A percentile compares a stretch with the other conserved stretches of the same genome.
phyloP scores from a whole-genome alignment of 92 coral and sea anemone species.

The Bergia sp. region DNA sequence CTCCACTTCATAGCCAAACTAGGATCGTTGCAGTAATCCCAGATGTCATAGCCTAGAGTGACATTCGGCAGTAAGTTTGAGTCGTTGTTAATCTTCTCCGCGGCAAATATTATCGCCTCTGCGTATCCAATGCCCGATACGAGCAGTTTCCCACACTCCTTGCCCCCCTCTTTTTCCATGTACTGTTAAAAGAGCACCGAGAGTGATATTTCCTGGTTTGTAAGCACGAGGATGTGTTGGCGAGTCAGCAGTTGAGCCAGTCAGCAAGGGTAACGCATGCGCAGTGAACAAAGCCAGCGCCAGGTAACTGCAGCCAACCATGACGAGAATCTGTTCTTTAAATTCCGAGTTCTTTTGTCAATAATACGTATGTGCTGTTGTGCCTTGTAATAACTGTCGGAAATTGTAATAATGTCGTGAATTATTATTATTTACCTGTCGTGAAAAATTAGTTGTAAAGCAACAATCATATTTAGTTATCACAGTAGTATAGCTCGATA shows the following conservation, averaged over 20 bases:
- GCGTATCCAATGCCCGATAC: not conserved
- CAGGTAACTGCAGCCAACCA: not conserved
- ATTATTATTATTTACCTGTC: too few species aligned
- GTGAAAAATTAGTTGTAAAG: too few species aligned
- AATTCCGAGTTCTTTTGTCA: not conserved
- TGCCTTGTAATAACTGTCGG: too few species aligned
- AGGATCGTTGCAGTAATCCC: constrained; percentile 15
- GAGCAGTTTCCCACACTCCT: not conserved
- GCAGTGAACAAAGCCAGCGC: not conserved
- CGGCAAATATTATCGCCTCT: constrained; percentile 1
- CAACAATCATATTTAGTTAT: too few species aligned
- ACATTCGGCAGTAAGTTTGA: not conserved
- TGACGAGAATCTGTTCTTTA: not conserved
- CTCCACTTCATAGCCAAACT: constrained; percentile 9
- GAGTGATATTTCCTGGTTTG: constrained; percentile 6
- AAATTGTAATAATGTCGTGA: too few species aligned
- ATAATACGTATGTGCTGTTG: not conserved
- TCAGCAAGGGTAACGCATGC: not conserved
- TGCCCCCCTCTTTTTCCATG: not conserved
- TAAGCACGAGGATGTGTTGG: not conserved
- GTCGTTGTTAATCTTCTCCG: not conserved
- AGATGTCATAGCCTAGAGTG: not conserved
- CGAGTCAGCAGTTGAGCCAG: not conserved
- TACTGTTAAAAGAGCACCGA: not conserved
- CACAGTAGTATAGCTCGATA: too few species aligned